Base-by-base conservation (phyloP, 92 coral and sea anemone species). In the Blastomussa wellsi region DNA sequence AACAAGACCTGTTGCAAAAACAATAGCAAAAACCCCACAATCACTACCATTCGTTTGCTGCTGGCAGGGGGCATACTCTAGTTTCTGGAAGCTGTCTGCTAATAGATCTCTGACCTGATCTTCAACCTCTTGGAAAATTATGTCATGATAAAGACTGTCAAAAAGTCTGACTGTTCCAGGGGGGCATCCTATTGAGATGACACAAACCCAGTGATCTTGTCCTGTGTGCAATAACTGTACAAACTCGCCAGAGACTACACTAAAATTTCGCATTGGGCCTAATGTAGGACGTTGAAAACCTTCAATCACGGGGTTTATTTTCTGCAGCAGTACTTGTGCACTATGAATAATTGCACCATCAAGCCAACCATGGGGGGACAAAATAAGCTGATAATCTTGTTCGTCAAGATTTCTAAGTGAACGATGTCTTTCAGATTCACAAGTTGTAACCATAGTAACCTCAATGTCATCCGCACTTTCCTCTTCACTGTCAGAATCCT, bases 41-140 rank as follows among this genome's bases (percentile, higher is more conserved):
- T 90, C 95, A 87, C 95, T 90, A 9, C 90, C 89, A 86, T 92
- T 92, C 41, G n/a, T 77, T 86, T 92, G 90, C 79, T 92, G 95
- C 78, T 90, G 93, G 39, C 78, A 79, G n/a, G 93, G 91, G 49
- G 88, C 93, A 79, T 39, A 79, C 75, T 79, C 84, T 39, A 79
- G 75, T 79, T 79, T 65, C 74, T 39, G 84, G 31, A 79, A 79
- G 84, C 75, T 79, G 47, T 76, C 88, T 55, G 82, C 90, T 80
- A 88, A 76, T 72, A 90, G 83, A 78, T 86, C 86, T 72, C 83
- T 79, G 39, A 84, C 85, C 73, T 90, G 96, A 62, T 90, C 84
- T 70, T 88, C 86, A 28, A 93, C 90, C 52, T 93, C 94, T 68
- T 86, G 79, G 31, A 52, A 79, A 51, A 93, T 88, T 31, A n/a